Evolutionary conservation across 2,113 vertebrate genomes (phyloP).

Genomic region (Motacilla alba): DNA sequence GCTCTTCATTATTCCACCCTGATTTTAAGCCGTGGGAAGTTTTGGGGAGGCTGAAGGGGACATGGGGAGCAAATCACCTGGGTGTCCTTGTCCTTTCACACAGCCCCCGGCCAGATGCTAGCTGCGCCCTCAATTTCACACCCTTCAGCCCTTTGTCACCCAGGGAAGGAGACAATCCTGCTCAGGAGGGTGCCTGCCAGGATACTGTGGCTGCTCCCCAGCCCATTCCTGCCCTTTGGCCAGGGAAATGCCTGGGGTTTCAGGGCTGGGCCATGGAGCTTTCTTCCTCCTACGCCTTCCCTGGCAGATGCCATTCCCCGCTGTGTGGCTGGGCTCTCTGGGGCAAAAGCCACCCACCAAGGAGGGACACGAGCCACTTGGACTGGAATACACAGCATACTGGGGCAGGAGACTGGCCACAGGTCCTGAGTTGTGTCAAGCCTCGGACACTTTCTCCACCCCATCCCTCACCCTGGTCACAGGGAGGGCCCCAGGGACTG

Average conservation of each 20-base stretch:
- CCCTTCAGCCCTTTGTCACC: not conserved
- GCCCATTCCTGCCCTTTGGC: not conserved
- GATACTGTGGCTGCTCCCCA: not conserved
- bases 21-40: not conserved
- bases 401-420: rapidly evolving
- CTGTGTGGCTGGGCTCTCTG: not conserved
- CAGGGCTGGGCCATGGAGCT: rapidly evolving
- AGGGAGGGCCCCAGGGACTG: not conserved
- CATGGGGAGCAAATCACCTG: not conserved
- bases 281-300: not conserved
- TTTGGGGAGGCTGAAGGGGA: not conserved
- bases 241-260: rapidly evolving
- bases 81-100: not conserved
- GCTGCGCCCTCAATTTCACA: not conserved
- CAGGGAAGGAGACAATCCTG: not conserved
- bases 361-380: not conserved
- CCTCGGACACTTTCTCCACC: not conserved
- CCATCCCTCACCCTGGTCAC: not conserved
- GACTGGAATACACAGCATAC: not conserved
- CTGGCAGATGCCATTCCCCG: not conserved
- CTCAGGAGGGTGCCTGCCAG: not conserved
- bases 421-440: not conserved
- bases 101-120: not conserved
- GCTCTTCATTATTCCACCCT: not conserved
- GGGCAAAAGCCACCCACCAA: not conserved